Evolutionary conservation across 2,797 vertebrate genomes (phyloP), one percentile per base, ranked within the genome.

Genomic region (Rhinogobio ventralis): DNA sequence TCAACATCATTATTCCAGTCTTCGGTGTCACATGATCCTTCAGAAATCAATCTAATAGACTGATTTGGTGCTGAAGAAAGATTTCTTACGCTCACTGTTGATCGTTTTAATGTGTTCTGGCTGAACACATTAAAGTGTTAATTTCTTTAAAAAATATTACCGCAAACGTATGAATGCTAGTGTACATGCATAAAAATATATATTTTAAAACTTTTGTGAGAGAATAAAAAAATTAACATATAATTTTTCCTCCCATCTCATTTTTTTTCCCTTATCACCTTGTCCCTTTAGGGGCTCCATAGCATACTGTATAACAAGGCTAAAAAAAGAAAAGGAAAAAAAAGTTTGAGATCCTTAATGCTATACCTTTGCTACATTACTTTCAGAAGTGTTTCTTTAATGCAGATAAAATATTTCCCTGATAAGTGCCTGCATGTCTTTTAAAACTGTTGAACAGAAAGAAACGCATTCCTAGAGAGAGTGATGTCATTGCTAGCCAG

Each of bases 401-500:
- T 28, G 8, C 45, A 49, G 4, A 49, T 7, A 28, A 17, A 60
- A 15, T 62, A 78, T 78, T 42, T 62, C n/a, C 55, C 7, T 49
- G 7, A 42, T 42, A 62, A 14, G 8, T 28, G 25, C 11, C 66
- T 42, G 25, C 39, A 15, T 81, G 25, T 79, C 64, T 45, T 15
- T 53, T 25, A 66, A 51, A 64, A 75, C 45, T 20, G 36, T 51
- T 88, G 51, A 73, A 78, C 69, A 86, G 67, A 60, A 71, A 14
- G n/a, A 55, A 42, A 33, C 73, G 42, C 74, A 74, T 79, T 67
- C 80, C 57, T 73, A 72, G 55, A 49, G 79, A 79, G 45, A 30
- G 30, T 89, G 87, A 89, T 89, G 89, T 89, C 87, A 87, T 88
- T 88, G 81, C 85, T 80, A 86, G 69, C 85, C 78, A 87, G 89